These are phyloP conservation scores for Equus przewalskii DNA, from an alignment of 2,113 vertebrate species.

Conservation along the genomic window DNA sequence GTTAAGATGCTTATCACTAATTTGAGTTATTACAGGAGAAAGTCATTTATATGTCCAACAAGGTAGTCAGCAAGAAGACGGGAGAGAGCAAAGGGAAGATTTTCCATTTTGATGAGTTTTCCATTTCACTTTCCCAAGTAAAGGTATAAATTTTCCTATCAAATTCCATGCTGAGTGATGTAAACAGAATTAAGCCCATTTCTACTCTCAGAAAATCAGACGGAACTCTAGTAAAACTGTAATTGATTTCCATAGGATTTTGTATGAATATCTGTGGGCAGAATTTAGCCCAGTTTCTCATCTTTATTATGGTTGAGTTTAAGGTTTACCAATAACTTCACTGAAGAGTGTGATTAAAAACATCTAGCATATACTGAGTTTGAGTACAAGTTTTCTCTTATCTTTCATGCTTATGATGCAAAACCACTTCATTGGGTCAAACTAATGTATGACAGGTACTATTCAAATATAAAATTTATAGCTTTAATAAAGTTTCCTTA, in stretches of 20 bases:
- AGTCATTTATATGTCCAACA: neutral
- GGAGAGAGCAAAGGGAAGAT: neutral
- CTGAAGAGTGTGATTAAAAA: neutral
- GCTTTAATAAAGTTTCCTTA: constrained; percentile 24
- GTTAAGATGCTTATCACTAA: neutral
- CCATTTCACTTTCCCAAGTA: neutral
- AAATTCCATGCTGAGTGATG: neutral
- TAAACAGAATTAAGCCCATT: neutral
- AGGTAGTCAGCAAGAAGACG: neutral
- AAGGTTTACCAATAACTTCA: neutral
- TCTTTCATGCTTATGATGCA: neutral
- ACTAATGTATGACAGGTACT: neutral
- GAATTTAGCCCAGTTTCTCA: neutral
- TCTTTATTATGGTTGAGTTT: neutral
- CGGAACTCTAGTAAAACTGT: neutral
- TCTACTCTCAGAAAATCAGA: neutral
- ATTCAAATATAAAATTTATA: constrained; percentile 41
- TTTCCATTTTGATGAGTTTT: neutral
- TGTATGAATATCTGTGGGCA: neutral
- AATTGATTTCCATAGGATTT: neutral
- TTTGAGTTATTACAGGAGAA: neutral
- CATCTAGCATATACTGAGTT: neutral
- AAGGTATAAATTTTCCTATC: neutral
- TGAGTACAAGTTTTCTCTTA: constrained; percentile 34
- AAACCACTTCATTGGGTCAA: constrained; percentile 3